Evolutionary conservation across 2,113 vertebrate species (phyloP).

Genomic region (Istiophorus platypterus): DNA sequence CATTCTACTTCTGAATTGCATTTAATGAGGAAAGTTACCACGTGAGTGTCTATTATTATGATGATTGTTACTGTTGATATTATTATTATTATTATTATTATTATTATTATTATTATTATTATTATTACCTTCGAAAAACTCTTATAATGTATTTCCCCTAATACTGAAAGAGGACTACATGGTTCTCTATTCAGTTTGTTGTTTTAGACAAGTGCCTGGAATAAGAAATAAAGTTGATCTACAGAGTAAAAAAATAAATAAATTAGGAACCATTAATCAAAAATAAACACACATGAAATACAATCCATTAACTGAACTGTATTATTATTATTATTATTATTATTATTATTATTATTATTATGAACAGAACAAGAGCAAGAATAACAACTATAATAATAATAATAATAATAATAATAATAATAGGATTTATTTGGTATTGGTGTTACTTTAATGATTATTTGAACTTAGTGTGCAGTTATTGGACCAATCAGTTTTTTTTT

Average conservation of each 20-base stretch:
- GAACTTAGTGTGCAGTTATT: no score
- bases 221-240: background rate
- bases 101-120: background rate
- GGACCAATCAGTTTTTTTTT: no score
- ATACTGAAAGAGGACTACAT: background rate
- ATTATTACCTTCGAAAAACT: background rate
- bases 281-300: no score
- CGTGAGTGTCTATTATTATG: background rate
- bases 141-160: no score
- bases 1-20: conserved; percentile 14
- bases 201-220: background rate
- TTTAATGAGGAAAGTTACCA: conserved; percentile 33
- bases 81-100: background rate
- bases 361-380: no score
- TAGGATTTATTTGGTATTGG: background rate
- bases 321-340: no score
- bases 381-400: no score
- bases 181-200: background rate
- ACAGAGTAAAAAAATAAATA: background rate
- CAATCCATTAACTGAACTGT: no score
- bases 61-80: background rate
- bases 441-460: no score
- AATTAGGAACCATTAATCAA: background rate
- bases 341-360: no score
- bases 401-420: background rate